Evolutionary conservation across 1,140 invertebrate genomes (phyloP), one percentile per base, ranked within the genome.

Genomic region (Maconellicoccus hirsutus): DNA sequence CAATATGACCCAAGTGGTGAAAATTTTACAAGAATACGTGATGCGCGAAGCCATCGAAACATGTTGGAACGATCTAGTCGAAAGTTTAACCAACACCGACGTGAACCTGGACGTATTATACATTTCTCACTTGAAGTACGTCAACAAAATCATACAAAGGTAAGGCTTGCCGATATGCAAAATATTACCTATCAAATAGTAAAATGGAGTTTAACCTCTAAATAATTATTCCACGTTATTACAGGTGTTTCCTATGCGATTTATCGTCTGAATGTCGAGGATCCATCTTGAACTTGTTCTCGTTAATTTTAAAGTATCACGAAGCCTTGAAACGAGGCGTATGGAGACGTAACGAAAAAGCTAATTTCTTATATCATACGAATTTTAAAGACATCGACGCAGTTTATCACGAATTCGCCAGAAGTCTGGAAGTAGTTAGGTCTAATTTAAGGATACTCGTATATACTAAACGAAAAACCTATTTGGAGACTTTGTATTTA

Each of bases 301-400:
- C 61, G 61, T 2, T 26, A 10, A 26, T 66, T 10, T 26, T 66
- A 19, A 23, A 66, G 22, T 66, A 66, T 22, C 61, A 66, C 25
- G 61, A 23, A 23, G 61, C 61, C 10, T 19, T 66, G 61, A 23
- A 66, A 14, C 3, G 2, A 3, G 61, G 61, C 19, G 25, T 26
- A 23, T 66, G 61, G 61, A 10, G 25, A 25, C 19, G 61, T 16
- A 66, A 66, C 25, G 61, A 23, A 1, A 8, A 66, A 66, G 19
- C 25, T 66, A 66, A 66, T 23, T 66, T 66, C 25, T 22, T 66
- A 26, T 66, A 66, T 23, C 61, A 66, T 66, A 66, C 61, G 19
- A 66, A 66, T 66, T 66, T 23, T 22, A 66, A 66, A 66, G 19
- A 23, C 1, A 26, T 66, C 10, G 25, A 66, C 8, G 61, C 61